A percentile compares a stretch with the other conserved stretches of the same genome.
phyloP scores from a whole-genome alignment of 2,113 vertebrate species.

The Struthidea cinerea region DNA sequence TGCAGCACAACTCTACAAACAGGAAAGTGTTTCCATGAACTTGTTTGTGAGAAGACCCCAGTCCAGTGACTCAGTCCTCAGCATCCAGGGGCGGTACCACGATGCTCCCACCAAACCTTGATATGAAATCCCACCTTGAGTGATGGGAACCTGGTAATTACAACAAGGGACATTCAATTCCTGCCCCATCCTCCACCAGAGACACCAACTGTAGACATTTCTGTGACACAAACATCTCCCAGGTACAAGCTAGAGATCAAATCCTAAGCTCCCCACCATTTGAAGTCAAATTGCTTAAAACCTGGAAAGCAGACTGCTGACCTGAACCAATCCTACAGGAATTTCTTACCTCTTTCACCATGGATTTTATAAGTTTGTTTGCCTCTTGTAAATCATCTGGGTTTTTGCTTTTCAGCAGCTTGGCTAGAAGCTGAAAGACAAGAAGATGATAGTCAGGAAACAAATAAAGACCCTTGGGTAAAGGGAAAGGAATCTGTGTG shows the following conservation, averaged over 20 bases:
- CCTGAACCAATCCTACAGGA: background rate
- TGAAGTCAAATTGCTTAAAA: background rate
- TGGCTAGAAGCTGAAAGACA: conserved; percentile 81
- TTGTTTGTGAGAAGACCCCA: background rate
- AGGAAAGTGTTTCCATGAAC: background rate
- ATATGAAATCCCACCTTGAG: background rate
- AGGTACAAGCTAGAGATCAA: background rate
- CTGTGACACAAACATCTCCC: background rate
- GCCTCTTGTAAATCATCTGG: conserved; percentile 93
- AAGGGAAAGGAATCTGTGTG: background rate
- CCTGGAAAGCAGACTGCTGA: background rate
- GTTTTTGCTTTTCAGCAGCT: conserved; percentile 93
- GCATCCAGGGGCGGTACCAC: background rate
- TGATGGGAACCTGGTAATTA: background rate
- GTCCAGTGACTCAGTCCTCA: background rate
- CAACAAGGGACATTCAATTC: background rate
- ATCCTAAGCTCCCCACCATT: background rate
- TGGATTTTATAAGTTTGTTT: conserved; percentile 93
- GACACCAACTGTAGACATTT: background rate
- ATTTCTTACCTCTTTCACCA: conserved; percentile 92
- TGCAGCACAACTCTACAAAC: background rate
- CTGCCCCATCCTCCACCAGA: background rate
- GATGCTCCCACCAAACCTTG: background rate
- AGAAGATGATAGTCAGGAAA: background rate
- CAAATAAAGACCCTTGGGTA: background rate